Evolutionary conservation across 2,113 vertebrate species (phyloP), one percentile per base, ranked within the genome.

Genomic region (Scytalopus superciliaris): DNA sequence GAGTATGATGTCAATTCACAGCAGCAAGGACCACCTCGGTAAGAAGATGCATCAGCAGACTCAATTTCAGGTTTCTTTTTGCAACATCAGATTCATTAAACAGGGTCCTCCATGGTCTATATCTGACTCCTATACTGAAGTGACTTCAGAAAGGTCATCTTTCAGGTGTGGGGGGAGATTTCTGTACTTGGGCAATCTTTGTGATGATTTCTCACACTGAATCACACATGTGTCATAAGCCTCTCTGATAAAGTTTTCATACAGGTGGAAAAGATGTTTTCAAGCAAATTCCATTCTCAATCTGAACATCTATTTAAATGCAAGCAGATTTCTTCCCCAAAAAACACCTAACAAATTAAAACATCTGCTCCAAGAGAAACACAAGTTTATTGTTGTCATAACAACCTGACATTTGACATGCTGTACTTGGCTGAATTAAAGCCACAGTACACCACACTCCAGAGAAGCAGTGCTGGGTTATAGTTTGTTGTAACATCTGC

Each of bases 351-450:
- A 76, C 73, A 87, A 97, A 96, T 91, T 87, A 88, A 93, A 95
- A 92, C 90, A 94, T 96, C 94, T 98, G 95, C 78, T 97, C 96
- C 87, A 89, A 95, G 83, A 94, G 74, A 86, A 90, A 87, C 72
- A 90, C 88, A 75, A 77, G 59, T 96, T 94, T 97, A 93, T 76
- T 85, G 92, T 70, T 93, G 74, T 93, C 94, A 95, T 97, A 96
- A 97, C 93, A 97, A 93, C 68, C 84, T 92, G 86, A 83, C 64
- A 84, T 97, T 86, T 86, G 87, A 90, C 82, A 72, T 77, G 47
- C 28, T 93, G 60, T 39, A 84, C 53, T 89, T 85, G 77, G 72
- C 47, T 86, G 92, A 95, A 95, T 92, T 87, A 94, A 96, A 82
- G 73, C 35, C 56, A 79, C 67, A 89, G 72, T 49, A 33, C 59